phyloP scores from a whole-genome alignment of 2,888 invertebrate species.

The Cybosia mesomella region DNA sequence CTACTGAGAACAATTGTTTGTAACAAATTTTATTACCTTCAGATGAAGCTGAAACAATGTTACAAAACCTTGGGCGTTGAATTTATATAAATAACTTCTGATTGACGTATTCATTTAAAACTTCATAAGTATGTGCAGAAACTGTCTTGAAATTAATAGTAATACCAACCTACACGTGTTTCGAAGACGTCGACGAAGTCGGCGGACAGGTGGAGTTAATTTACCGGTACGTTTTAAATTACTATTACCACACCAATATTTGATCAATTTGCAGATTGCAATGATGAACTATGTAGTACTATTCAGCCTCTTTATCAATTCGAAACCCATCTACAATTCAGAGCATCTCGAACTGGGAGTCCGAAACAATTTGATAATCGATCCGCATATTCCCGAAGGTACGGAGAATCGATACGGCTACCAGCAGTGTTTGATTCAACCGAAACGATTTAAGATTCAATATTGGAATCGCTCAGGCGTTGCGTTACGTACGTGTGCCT shows the following conservation, averaged over 20 bases:
- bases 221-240: background rate
- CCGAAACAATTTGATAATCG: constrained; percentile 51
- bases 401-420: constrained; percentile 36
- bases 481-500: constrained; percentile 15
- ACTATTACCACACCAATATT: background rate
- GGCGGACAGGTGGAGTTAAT: too few relatives aligned
- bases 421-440: constrained; percentile 44
- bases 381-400: constrained; percentile 43
- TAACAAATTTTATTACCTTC: too few relatives aligned
- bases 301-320: constrained; percentile 22
- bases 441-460: constrained; percentile 48
- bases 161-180: too few relatives aligned
- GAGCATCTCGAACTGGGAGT: constrained; percentile 36
- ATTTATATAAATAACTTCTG: too few relatives aligned
- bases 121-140: too few relatives aligned
- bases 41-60: too few relatives aligned
- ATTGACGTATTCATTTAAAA: too few relatives aligned
- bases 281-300: constrained; percentile 7
- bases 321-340: constrained; percentile 41
- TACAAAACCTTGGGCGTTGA: too few relatives aligned
- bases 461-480: constrained; percentile 36
- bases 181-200: too few relatives aligned
- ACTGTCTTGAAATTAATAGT: too few relatives aligned
- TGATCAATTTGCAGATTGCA: background rate
- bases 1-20: too few relatives aligned